Percentiles rank a stretch among this genome's conserved stretches.
phyloP scores from a whole-genome alignment of 2,797 vertebrate species.

The Cryptoblepharus egeriae region DNA sequence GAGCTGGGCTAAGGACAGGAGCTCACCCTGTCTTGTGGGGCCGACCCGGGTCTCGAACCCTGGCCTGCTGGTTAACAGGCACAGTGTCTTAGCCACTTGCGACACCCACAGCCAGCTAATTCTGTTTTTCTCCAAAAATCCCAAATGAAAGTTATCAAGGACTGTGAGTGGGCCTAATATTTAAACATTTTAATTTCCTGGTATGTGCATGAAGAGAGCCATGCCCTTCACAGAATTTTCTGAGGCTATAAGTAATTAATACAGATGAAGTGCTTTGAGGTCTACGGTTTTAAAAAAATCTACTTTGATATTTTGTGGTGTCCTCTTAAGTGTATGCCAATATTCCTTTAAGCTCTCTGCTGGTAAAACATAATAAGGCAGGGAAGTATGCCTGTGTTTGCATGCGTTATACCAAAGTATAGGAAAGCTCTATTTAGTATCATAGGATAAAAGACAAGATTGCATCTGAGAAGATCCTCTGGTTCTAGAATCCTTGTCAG shows the following conservation, averaged over 20 bases:
- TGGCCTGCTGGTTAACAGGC: too few relatives aligned
- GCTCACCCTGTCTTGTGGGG: too few relatives aligned
- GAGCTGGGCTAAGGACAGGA: too few relatives aligned
- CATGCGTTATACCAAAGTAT: conserved; percentile 45
- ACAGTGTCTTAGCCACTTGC: too few relatives aligned
- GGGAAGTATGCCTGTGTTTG: conserved; percentile 40
- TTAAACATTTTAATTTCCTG: fast-evolving
- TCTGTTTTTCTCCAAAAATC: too few relatives aligned
- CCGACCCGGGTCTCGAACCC: too few relatives aligned
- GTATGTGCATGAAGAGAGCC: conserved; percentile 38
- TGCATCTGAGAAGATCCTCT: conserved; percentile 63
- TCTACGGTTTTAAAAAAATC: conserved; percentile 32
- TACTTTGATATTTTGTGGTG: background rate
- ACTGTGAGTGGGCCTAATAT: background rate
- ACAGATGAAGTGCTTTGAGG: conserved; percentile 24
- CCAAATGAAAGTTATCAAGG: too few relatives aligned
- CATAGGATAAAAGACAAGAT: conserved; percentile 39
- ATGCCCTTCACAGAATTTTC: background rate
- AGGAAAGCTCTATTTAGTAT: conserved; percentile 59
- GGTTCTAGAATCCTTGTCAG: conserved; percentile 64
- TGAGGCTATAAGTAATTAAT: conserved; percentile 17
- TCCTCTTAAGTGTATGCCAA: background rate
- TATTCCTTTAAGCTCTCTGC: conserved; percentile 38
- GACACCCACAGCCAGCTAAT: too few relatives aligned
- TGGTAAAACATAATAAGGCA: conserved; percentile 43